Conservation (phyloP, 2,797 vertebrate species). For the Neopelma chrysocephalum region DNA sequence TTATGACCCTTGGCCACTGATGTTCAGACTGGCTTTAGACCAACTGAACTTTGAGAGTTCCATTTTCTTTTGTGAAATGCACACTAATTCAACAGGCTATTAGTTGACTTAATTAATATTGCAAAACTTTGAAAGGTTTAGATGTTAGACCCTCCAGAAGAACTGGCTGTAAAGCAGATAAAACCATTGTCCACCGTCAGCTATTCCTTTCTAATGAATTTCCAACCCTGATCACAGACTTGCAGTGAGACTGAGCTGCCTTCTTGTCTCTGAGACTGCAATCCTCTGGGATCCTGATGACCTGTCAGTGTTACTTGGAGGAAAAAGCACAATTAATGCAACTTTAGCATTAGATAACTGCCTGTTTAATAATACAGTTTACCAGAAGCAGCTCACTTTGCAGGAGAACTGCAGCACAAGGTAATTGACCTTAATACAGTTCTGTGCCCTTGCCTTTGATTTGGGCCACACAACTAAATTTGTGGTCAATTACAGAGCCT, state of each 20-base stretch:
- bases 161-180: not conserved
- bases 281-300: not conserved
- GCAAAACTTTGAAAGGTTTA: not conserved
- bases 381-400: conserved; percentile 27
- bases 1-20: not conserved
- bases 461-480: conserved; percentile 20
- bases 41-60: not conserved
- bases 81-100: not conserved
- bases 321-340: not conserved
- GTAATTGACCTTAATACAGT: conserved; percentile 34
- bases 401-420: not conserved
- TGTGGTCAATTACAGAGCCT: conserved; percentile 53
- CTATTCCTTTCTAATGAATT: not conserved
- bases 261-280: not conserved
- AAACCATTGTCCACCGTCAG: not conserved
- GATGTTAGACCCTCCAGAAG: not conserved
- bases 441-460: conserved; percentile 13
- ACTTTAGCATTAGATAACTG: not conserved
- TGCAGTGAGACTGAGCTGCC: not conserved
- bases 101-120: conserved; percentile 38
- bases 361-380: not conserved
- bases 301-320: not conserved
- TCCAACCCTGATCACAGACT: not conserved
- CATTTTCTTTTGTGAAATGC: not conserved
- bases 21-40: not conserved